Percentiles rank a stretch among this genome's conserved stretches.
Conservation (phyloP, 2,888 invertebrate genomes). For the Galerucella nymphaeae region DNA sequence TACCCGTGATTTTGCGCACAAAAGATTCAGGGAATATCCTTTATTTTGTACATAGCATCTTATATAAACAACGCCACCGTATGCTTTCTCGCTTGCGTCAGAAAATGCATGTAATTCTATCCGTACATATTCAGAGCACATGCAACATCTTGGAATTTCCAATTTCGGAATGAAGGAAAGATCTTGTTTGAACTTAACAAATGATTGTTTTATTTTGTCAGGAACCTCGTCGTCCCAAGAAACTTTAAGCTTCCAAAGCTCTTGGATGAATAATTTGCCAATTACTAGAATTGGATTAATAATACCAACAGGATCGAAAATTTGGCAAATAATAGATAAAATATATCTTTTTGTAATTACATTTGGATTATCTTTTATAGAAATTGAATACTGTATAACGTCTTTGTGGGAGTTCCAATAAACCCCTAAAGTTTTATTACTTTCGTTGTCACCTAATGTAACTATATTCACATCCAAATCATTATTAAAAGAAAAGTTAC, state of each 20-base stretch:
- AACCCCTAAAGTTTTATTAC: conserved; percentile 36
- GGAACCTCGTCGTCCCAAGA: conserved; percentile 36
- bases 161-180: conserved; percentile 2
- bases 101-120: conserved; percentile 25
- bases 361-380: not conserved
- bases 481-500: conserved; percentile 9
- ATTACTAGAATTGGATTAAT: conserved; percentile 32
- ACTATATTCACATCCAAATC: conserved; percentile 25
- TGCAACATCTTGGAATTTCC: conserved; percentile 16
- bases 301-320: conserved; percentile 38
- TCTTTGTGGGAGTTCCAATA: conserved; percentile 32
- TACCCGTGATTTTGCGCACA: not conserved
- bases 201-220: conserved; percentile 13
- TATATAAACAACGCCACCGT: conserved; percentile 7
- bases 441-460: conserved; percentile 23
- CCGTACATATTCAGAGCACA: not conserved
- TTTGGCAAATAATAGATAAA: conserved; percentile 31
- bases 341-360: conserved; percentile 32
- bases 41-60: not conserved
- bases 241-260: conserved; percentile 35
- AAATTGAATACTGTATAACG: conserved; percentile 32
- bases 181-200: conserved; percentile 11
- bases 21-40: not conserved
- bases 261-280: conserved; percentile 36
- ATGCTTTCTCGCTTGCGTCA: conserved; percentile 21